Percentiles rank a stretch among this genome's conserved stretches.
Conservation (phyloP, 2,888 invertebrate species). For the Ametastegia equiseti region DNA sequence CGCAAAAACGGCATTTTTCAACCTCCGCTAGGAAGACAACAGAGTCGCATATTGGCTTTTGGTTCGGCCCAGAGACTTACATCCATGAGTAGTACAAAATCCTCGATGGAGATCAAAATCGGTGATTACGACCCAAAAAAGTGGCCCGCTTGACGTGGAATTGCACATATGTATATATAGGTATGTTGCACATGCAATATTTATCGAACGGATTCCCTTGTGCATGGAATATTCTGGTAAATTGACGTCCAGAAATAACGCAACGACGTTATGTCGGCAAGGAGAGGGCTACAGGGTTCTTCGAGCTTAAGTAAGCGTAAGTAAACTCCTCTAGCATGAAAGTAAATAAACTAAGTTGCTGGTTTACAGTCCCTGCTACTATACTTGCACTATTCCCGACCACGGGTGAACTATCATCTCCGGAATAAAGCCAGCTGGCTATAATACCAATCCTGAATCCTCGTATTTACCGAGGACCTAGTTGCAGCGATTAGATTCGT, state of each 20-base stretch:
- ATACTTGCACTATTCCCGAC: neutral
- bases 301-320: conserved; percentile 22
- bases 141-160: too few relatives aligned
- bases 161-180: neutral
- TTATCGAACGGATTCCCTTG: neutral
- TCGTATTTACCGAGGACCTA: too few relatives aligned
- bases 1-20: too few relatives aligned
- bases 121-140: too few relatives aligned
- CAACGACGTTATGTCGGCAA: too few relatives aligned
- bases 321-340: conserved; percentile 5
- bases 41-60: too few relatives aligned
- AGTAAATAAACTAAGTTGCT: conserved; percentile 12
- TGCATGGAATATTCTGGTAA: neutral
- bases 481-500: too few relatives aligned
- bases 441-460: neutral
- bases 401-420: neutral
- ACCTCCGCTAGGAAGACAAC: too few relatives aligned
- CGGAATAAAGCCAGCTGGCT: neutral
- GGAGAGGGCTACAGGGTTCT: conserved; percentile 15
- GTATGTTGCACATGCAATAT: neutral
- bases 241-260: conserved; percentile 10
- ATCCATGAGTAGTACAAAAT: too few relatives aligned
- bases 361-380: conserved; percentile 4
- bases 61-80: too few relatives aligned
- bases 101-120: too few relatives aligned